A percentile compares a stretch with the other conserved stretches of the same genome.
Conservation (phyloP, 2,113 vertebrate genomes). For the Periophthalmodon schlosseri region DNA sequence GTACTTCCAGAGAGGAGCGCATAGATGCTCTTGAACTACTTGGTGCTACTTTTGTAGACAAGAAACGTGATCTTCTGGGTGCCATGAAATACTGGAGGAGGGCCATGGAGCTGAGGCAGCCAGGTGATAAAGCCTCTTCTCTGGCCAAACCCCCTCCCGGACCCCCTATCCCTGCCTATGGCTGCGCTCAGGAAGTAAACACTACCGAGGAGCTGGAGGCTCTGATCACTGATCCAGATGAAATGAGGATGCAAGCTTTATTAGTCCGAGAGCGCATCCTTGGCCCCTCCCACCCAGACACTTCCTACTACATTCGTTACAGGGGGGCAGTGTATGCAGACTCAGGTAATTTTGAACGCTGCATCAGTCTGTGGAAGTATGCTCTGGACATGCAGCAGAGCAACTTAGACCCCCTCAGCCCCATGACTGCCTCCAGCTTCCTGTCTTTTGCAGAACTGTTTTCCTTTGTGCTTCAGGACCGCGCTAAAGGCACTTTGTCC, state of each 20-base stretch:
- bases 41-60: conserved; percentile 93
- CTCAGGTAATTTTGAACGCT: conserved; percentile 92
- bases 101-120: conserved; percentile 89
- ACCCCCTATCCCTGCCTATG: conserved; percentile 86
- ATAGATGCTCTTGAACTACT: conserved; percentile 89
- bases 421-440: conserved; percentile 96
- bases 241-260: conserved; percentile 95
- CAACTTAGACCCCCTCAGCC: conserved; percentile 93
- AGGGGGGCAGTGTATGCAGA: conserved; percentile 92
- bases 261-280: conserved; percentile 90
- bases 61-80: conserved; percentile 90
- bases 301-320: conserved; percentile 96
- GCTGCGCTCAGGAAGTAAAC: conserved; percentile 85
- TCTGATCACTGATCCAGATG: conserved; percentile 90
- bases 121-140: conserved; percentile 68
- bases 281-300: conserved; percentile 93
- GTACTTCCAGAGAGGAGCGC: conserved; percentile 79
- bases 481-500: conserved; percentile 85
- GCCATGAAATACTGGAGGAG: conserved; percentile 91
- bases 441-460: conserved; percentile 95
- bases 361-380: conserved; percentile 94
- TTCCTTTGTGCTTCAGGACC: conserved; percentile 93
- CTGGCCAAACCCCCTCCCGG: conserved; percentile 84
- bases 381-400: conserved; percentile 95
- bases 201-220: conserved; percentile 88